Conservation (phyloP, 2,888 invertebrate genomes). For the Spialia ferax region DNA sequence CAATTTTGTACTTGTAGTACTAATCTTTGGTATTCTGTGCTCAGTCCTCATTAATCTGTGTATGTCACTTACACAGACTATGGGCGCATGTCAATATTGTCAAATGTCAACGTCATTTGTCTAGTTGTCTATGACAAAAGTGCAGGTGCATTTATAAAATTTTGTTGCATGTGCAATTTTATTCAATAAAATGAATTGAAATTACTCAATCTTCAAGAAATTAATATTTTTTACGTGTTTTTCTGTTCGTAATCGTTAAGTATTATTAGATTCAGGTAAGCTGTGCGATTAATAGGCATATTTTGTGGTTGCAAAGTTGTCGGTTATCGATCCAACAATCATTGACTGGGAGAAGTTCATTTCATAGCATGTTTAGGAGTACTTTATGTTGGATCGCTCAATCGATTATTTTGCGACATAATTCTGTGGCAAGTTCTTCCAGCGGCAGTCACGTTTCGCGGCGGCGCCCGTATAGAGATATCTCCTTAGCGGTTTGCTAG, state of each 20-base stretch:
- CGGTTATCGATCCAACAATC: slow-evolving; percentile 30
- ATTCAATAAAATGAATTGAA: background rate
- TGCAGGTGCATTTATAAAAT: too few species aligned
- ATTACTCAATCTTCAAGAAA: background rate
- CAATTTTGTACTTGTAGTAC: too few species aligned
- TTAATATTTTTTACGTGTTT: background rate
- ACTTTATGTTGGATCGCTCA: slow-evolving; percentile 9
- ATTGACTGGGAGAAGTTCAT: background rate
- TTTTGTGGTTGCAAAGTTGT: slow-evolving; percentile 26
- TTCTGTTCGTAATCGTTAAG: background rate
- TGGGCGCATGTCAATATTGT: too few species aligned
- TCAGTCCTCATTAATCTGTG: too few species aligned
- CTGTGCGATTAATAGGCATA: background rate
- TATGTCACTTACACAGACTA: too few species aligned
- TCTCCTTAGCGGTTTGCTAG: slow-evolving; percentile 62
- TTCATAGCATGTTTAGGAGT: slow-evolving; percentile 17
- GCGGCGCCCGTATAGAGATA: slow-evolving; percentile 4
- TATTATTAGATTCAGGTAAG: slow-evolving; percentile 24
- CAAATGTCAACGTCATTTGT: too few species aligned
- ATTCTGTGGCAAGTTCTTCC: slow-evolving; percentile 37
- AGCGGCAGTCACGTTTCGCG: slow-evolving; percentile 30
- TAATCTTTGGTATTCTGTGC: too few species aligned
- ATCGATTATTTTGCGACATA: slow-evolving; percentile 37
- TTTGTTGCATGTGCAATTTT: background rate
- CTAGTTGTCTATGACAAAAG: too few species aligned